Base-by-base conservation (phyloP, 2,888 invertebrate species). In the Argyresthia goedartella region DNA sequence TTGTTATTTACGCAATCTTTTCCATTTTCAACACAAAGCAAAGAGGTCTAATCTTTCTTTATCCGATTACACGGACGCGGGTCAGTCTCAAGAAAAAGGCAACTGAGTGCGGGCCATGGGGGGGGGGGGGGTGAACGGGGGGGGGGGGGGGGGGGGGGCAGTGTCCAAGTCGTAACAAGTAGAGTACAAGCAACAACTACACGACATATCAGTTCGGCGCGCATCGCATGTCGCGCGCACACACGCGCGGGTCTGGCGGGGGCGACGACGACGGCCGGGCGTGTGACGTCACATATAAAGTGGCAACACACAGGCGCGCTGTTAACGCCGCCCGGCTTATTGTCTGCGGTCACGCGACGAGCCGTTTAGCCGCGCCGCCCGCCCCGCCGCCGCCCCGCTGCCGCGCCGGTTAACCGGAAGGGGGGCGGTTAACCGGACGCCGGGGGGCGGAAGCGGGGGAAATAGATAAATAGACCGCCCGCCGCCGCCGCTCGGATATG, bases 281-380 rank as follows among this genome's bases (percentile, higher is more conserved):
- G 45, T 65, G 68, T 76, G 78, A 79, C 76, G 82, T 76, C 77
- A 80, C 82, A 71, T 81, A 84, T 82, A 84, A 84, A 85, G 84
- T 84, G 85, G 82, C 79, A 85, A 84, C 85, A 84, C 82, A 82
- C 81, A 84, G 81, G 80, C 85, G 81, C 82, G 84, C 81, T 80
- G 82, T 82, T 82, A 82, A 81, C 85, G 82, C 81, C 78, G 78
- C 71, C 77, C 78, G 81, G 82, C 85, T 86, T 84, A 86, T 86
- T 86, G 85, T 85, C 85, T 86, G 85, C 84, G 85, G 85, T 86
- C 85, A 85, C 85, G 85, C 85, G 84, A 86, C 85, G 84, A 86
- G 84, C 85, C 84, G 85, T 85, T 86, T 85, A 86, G 85, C 84
- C 84, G 84, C 76, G 74, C 25, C 25, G 25, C 25, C 77, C 50